A percentile compares a stretch with the other conserved stretches of the same genome.
Evolutionary conservation across 2,888 invertebrate genomes (phyloP).

Genomic region (Netelia melanura): DNA sequence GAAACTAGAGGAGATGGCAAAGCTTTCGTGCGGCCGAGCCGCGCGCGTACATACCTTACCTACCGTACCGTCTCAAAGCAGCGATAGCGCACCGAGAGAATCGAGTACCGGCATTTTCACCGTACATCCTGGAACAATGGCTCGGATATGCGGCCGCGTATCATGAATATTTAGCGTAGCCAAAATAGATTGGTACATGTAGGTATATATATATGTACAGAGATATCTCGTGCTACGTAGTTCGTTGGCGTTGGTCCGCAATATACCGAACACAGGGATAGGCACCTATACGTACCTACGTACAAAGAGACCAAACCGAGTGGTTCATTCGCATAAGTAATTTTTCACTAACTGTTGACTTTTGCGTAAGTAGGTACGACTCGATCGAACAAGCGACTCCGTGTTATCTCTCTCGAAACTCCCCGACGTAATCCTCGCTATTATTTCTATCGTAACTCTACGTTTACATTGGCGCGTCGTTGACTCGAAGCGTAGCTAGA

Average conservation of each 20-base stretch:
- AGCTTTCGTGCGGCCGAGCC: slow-evolving; percentile 24
- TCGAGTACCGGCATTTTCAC: slow-evolving; percentile 70
- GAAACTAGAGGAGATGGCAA: slow-evolving; percentile 27
- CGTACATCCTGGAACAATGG: slow-evolving; percentile 74
- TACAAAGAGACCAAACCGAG: neutral
- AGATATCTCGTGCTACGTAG: neutral
- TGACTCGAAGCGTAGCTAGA: neutral
- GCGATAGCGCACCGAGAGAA: slow-evolving; percentile 28
- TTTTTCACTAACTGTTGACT: too few species aligned
- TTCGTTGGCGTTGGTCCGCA: slow-evolving; percentile 16
- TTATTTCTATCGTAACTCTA: slow-evolving; percentile 25
- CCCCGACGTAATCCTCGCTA: neutral
- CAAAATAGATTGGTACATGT: slow-evolving; percentile 32
- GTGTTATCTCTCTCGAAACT: too few species aligned
- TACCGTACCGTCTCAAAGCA: slow-evolving; percentile 3
- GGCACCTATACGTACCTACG: neutral
- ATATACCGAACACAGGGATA: neutral
- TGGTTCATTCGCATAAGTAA: too few species aligned
- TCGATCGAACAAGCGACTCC: too few species aligned
- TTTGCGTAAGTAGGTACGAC: too few species aligned
- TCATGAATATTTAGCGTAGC: slow-evolving; percentile 78
- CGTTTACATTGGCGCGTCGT: neutral
- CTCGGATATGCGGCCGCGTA: slow-evolving; percentile 76
- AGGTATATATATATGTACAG: neutral
- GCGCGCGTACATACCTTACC: neutral